phyloP scores from a whole-genome alignment of 2,113 vertebrate genomes.

The Perca schrenkii region DNA sequence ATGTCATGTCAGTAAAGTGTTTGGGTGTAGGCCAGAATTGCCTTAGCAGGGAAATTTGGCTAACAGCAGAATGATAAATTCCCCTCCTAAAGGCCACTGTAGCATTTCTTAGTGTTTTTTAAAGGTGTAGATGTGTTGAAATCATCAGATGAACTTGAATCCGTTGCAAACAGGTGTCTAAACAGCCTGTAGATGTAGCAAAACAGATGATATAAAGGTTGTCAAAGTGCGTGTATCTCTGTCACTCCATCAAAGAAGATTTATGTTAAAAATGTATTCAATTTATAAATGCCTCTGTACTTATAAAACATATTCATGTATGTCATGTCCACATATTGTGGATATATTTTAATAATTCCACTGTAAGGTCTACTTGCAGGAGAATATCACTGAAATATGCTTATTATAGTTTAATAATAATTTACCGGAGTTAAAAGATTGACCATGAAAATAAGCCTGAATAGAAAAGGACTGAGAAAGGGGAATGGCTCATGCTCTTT shows the following conservation, averaged over 20 bases:
- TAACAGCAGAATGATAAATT: conserved; percentile 59
- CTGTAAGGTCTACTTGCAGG: background rate
- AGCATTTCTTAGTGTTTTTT: conserved; percentile 44
- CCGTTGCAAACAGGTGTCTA: background rate
- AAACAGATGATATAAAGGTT: background rate
- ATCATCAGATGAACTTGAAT: conserved; percentile 41
- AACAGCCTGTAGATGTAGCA: conserved; percentile 11
- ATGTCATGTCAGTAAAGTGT: conserved; percentile 60
- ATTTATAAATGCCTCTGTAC: background rate
- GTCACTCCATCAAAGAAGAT: background rate
- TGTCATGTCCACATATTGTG: background rate
- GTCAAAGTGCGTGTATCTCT: background rate
- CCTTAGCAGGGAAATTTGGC: conserved; percentile 30
- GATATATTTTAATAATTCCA: background rate
- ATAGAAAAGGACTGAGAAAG: background rate
- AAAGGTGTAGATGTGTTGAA: conserved; percentile 46
- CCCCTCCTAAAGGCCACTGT: conserved; percentile 35
- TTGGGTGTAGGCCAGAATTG: conserved; percentile 25
- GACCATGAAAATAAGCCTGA: background rate
- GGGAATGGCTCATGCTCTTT: background rate
- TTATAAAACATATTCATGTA: background rate
- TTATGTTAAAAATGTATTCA: too few relatives aligned
- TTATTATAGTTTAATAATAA: background rate
- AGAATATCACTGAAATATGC: background rate
- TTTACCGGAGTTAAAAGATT: background rate